Evolutionary conservation across 1,140 invertebrate species (phyloP).

Genomic region (Phenacoccus solenopsis): DNA sequence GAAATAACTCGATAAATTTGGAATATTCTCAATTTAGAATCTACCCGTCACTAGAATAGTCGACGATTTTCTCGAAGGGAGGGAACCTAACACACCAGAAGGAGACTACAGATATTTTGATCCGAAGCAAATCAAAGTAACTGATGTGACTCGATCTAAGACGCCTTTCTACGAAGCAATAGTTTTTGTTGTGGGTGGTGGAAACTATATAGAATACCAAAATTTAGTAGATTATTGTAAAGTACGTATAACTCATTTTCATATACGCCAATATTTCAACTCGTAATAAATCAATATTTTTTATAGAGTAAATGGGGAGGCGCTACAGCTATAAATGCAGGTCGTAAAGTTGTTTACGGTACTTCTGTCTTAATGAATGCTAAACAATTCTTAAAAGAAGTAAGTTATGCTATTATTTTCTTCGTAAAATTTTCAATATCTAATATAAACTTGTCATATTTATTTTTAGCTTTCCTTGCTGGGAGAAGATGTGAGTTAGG

Average conservation of each 20-base stretch:
- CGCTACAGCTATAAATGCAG: slow-evolving; percentile 5
- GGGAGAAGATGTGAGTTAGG: slow-evolving; percentile 24
- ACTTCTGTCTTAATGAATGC: slow-evolving; percentile 86
- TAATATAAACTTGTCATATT: too few species aligned
- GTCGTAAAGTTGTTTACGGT: slow-evolving; percentile 75
- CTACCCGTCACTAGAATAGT: slow-evolving; percentile 83
- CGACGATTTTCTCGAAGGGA: slow-evolving; percentile 80
- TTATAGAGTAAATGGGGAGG: background rate
- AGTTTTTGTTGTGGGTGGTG: slow-evolving; percentile 94
- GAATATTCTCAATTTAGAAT: too few species aligned
- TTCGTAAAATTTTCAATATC: too few species aligned
- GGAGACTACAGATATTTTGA: slow-evolving; percentile 78
- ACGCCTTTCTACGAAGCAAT: slow-evolving; percentile 64
- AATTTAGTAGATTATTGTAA: slow-evolving; percentile 93
- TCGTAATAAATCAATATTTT: background rate
- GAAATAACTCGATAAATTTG: slow-evolving; percentile 39
- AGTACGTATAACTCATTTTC: slow-evolving; percentile 33
- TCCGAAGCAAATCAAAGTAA: slow-evolving; percentile 70
- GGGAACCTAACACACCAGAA: slow-evolving; percentile 38
- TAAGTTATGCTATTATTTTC: background rate
- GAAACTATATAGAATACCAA: slow-evolving; percentile 99
- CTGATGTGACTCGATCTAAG: slow-evolving; percentile 46
- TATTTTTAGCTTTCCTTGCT: slow-evolving; percentile 39
- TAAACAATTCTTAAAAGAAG: slow-evolving; percentile 67
- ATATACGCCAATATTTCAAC: too few species aligned